Evolutionary conservation across 2,797 vertebrate genomes (phyloP).

Genomic region (Chrysocyon brachyurus): DNA sequence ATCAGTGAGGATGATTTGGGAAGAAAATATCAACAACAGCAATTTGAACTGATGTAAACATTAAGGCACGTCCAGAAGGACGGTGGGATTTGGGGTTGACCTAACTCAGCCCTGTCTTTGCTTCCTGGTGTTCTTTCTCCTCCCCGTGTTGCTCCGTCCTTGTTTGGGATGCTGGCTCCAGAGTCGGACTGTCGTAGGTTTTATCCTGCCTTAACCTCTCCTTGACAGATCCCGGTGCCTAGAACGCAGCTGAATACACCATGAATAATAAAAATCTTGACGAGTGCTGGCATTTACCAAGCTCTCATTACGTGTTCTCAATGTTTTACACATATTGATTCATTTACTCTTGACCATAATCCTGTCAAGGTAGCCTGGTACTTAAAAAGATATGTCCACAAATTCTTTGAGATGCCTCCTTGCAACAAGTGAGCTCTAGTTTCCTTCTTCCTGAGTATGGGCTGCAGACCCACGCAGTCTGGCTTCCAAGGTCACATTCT

Average conservation of each 20-base stretch:
- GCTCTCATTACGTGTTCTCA: background rate
- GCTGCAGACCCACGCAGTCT: background rate
- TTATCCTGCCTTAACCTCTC: background rate
- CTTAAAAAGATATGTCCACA: background rate
- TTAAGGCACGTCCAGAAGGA: background rate
- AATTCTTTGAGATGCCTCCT: background rate
- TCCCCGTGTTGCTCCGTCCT: too few species aligned
- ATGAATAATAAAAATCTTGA: background rate
- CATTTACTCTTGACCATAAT: background rate
- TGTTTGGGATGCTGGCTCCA: background rate
- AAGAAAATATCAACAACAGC: background rate
- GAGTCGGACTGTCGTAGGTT: background rate
- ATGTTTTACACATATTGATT: background rate
- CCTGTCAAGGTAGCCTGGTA: background rate
- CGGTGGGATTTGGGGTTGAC: accelerated
- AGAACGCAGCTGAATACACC: background rate
- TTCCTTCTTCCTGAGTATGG: background rate
- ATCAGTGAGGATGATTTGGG: background rate
- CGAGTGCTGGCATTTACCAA: background rate
- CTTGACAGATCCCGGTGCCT: background rate
- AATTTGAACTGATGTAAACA: background rate
- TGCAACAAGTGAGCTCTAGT: background rate
- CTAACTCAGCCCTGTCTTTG: background rate
- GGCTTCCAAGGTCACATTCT: background rate
- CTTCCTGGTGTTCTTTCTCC: background rate